Evolutionary conservation across 2,888 invertebrate species (phyloP).

Genomic region (Chrysomela aeneicollis): DNA sequence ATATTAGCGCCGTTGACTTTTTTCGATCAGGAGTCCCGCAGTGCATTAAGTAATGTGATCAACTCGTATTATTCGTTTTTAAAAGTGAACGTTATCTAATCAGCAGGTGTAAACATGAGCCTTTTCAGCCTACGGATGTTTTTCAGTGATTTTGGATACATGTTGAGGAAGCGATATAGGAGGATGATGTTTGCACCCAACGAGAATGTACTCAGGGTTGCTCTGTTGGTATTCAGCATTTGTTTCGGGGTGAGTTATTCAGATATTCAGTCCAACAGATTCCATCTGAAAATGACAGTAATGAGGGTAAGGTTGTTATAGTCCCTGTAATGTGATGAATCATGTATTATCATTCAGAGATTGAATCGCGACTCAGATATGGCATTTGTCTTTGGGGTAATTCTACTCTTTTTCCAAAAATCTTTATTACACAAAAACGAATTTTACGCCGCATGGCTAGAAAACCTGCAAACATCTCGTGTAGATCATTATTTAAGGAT

Average conservation of each 20-base stretch:
- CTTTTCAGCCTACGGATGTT: constrained; percentile 27
- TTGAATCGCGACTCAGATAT: too few species aligned
- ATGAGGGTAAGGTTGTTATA: too few species aligned
- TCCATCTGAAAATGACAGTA: too few species aligned
- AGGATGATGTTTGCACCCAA: constrained; percentile 47
- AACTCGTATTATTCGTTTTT: constrained; percentile 6
- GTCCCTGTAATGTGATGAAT: too few species aligned
- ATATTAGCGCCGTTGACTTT: background rate
- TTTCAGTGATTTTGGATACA: constrained; percentile 38
- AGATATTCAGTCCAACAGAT: too few species aligned
- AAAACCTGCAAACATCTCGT: too few species aligned
- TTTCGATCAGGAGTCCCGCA: background rate
- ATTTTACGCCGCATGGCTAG: too few species aligned
- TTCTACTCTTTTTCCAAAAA: too few species aligned
- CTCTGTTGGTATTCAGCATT: constrained; percentile 47
- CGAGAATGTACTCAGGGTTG: constrained; percentile 46
- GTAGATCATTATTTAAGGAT: too few species aligned
- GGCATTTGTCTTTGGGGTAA: too few species aligned
- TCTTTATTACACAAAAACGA: too few species aligned
- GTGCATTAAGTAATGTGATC: background rate
- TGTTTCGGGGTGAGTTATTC: constrained; percentile 47
- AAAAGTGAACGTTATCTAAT: constrained; percentile 34
- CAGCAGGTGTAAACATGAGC: constrained; percentile 32
- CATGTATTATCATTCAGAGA: too few species aligned
- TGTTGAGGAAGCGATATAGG: constrained; percentile 20